Conservation (phyloP, 2,888 invertebrate species). For the Melinaea menophilus region DNA sequence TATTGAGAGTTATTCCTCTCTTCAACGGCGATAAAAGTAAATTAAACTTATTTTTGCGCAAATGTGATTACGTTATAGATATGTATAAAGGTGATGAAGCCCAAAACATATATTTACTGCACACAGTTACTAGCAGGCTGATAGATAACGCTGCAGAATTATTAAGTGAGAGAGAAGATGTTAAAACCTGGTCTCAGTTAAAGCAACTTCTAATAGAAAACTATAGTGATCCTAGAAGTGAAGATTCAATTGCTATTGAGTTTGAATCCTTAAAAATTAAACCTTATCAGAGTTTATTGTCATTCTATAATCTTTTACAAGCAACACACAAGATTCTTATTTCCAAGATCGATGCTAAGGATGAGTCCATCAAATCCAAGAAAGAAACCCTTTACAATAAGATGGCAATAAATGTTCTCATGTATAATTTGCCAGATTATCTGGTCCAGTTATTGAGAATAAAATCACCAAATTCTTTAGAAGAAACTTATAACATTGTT, state of each 20-base stretch:
- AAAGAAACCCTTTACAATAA: neutral
- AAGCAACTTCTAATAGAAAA: neutral
- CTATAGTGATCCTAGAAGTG: neutral
- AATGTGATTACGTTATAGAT: conserved; percentile 14
- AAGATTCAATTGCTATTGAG: neutral
- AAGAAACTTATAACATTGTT: neutral
- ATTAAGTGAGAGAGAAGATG: conserved; percentile 4
- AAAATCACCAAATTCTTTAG: neutral
- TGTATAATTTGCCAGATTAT: neutral
- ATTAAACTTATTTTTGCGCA: conserved; percentile 10
- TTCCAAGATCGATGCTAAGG: neutral
- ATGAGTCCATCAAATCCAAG: neutral
- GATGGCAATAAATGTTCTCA: neutral
- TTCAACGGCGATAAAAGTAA: conserved; percentile 11
- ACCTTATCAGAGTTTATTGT: neutral
- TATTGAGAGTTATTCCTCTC: conserved; percentile 12
- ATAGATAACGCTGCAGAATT: conserved; percentile 7
- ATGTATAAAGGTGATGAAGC: conserved; percentile 12
- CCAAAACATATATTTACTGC: conserved; percentile 11
- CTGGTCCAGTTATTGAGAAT: neutral
- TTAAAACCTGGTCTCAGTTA: conserved; percentile 2
- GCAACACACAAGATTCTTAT: neutral
- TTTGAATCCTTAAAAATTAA: conserved; percentile 2
- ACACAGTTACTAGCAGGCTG: conserved; percentile 4
- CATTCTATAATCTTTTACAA: neutral